Percentiles rank a stretch among this genome's conserved stretches.
phyloP scores from a whole-genome alignment of 2,888 invertebrate genomes.

The Steromphala cineraria region DNA sequence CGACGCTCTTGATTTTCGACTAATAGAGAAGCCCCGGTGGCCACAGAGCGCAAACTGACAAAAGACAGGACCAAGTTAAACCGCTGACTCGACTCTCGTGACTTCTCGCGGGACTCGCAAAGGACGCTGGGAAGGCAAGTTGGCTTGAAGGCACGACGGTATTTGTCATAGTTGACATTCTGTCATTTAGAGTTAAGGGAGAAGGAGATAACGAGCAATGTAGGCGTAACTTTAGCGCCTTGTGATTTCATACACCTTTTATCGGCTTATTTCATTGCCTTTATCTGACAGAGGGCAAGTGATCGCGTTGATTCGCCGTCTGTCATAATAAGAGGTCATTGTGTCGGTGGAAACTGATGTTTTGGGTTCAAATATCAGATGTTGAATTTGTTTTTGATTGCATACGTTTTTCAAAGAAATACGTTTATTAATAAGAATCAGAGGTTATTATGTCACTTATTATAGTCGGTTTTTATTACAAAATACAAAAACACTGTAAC shows the following conservation, averaged over 20 bases:
- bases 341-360: neutral
- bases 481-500: too few species aligned
- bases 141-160: slow-evolving; percentile 2
- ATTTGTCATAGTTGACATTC: neutral
- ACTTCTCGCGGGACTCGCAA: slow-evolving; percentile 3
- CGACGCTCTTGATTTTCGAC: slow-evolving; percentile 6
- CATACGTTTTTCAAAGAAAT: too few species aligned
- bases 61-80: slow-evolving; percentile 13
- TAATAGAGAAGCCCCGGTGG: neutral
- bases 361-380: too few species aligned
- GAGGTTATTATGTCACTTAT: too few species aligned
- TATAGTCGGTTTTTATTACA: too few species aligned
- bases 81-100: neutral
- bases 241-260: slow-evolving; percentile 4
- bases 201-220: neutral
- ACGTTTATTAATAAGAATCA: too few species aligned
- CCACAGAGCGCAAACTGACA: slow-evolving; percentile 1
- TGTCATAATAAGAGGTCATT: neutral
- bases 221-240: neutral
- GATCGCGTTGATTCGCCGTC: neutral
- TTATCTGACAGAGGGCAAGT: neutral
- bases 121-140: neutral
- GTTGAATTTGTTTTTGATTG: too few species aligned
- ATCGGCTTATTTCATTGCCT: neutral
- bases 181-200: neutral